phyloP scores from a whole-genome alignment of 2,888 invertebrate species.

The Metalampra italica region DNA sequence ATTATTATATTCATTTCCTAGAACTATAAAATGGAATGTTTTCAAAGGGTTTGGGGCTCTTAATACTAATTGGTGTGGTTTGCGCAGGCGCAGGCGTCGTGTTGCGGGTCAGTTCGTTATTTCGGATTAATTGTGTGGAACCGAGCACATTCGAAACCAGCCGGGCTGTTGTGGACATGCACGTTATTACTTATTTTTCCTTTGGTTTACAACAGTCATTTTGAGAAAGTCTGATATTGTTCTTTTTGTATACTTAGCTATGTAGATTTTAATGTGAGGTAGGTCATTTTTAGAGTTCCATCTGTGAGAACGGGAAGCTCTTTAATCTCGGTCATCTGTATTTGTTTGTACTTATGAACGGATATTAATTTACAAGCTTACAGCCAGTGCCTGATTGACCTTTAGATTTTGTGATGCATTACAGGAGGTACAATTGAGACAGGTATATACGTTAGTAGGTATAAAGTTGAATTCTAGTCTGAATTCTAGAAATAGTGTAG shows the following conservation, averaged over 20 bases:
- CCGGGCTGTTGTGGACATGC: conserved; percentile 34
- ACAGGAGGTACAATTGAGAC: too few species aligned
- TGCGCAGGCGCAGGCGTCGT: conserved; percentile 55
- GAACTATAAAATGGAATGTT: conserved; percentile 2
- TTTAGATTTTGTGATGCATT: too few species aligned
- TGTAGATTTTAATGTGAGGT: too few species aligned
- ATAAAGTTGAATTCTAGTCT: too few species aligned
- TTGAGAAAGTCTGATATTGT: not conserved
- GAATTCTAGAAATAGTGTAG: too few species aligned
- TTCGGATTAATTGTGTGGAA: conserved; percentile 72
- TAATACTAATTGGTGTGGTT: conserved; percentile 54
- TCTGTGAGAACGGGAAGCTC: too few species aligned
- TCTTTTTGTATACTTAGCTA: not conserved
- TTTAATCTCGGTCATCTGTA: too few species aligned
- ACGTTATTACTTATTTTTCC: conserved; percentile 1
- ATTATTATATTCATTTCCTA: not conserved
- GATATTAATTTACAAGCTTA: too few species aligned
- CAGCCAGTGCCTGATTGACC: too few species aligned
- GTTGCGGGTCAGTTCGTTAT: conserved; percentile 69
- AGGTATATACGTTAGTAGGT: too few species aligned
- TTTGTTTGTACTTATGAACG: too few species aligned
- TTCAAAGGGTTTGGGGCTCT: conserved; percentile 31
- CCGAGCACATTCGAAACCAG: conserved; percentile 67
- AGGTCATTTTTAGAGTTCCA: too few species aligned
- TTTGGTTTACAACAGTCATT: not conserved